Conservation (phyloP, 2,797 vertebrate genomes). For the Psittacula derbiana region DNA sequence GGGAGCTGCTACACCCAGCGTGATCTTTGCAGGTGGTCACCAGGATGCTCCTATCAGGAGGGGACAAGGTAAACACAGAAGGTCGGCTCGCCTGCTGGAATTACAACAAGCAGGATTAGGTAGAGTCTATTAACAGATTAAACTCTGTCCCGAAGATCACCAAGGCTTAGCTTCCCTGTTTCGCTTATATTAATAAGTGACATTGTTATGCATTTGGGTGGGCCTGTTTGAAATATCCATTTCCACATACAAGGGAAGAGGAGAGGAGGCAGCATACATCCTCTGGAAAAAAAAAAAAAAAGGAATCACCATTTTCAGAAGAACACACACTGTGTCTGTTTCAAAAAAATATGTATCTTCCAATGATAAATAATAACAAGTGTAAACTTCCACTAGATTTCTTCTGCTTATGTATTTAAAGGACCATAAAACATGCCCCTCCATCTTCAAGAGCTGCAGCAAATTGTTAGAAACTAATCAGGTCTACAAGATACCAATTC, state of each 20-base stretch:
- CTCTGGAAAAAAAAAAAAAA: not conserved
- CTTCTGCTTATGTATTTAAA: not conserved
- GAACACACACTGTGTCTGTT: not conserved
- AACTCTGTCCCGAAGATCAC: not conserved
- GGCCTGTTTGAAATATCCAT: not conserved
- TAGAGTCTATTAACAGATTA: not conserved
- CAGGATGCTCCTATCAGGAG: accelerated
- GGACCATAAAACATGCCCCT: not conserved
- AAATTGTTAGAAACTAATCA: not conserved
- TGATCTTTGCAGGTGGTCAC: not conserved
- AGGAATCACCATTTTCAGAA: not conserved
- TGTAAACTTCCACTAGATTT: not conserved
- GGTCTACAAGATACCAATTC: not conserved
- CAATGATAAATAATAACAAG: not conserved
- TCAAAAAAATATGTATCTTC: not conserved
- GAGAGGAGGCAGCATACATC: accelerated
- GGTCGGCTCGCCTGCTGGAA: not conserved
- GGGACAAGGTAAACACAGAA: not conserved
- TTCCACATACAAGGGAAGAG: accelerated
- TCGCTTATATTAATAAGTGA: not conserved
- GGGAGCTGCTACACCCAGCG: accelerated
- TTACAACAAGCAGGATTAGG: not conserved
- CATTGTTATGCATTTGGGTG: not conserved
- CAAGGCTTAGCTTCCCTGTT: not conserved
- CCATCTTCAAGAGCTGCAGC: not conserved